phyloP scores from a whole-genome alignment of 2,888 invertebrate genomes.

The Antheraea yamamai region DNA sequence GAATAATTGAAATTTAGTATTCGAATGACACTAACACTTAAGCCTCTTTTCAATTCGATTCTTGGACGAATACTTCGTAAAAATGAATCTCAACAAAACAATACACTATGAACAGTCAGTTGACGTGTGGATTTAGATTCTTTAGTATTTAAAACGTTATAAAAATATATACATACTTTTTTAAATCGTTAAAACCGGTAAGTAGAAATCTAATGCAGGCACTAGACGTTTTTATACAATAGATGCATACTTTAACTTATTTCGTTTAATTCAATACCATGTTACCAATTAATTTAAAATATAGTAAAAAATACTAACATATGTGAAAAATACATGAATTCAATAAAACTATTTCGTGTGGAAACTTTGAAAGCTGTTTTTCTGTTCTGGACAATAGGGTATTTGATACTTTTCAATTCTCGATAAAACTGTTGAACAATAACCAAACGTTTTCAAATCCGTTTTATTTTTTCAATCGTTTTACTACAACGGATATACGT shows the following conservation, averaged over 20 bases:
- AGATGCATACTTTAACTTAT: not conserved
- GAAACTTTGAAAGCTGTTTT: not conserved
- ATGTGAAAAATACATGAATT: not conserved
- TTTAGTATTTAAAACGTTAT: not conserved
- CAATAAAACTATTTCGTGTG: not conserved
- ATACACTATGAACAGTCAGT: too few species aligned
- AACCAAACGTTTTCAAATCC: not conserved
- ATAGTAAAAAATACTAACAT: not conserved
- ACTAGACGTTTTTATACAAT: not conserved
- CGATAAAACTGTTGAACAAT: not conserved
- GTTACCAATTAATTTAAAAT: not conserved
- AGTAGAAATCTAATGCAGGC: not conserved
- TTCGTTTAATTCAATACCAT: not conserved
- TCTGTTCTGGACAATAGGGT: not conserved
- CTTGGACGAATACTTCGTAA: too few species aligned
- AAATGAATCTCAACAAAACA: too few species aligned
- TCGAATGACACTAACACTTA: too few species aligned
- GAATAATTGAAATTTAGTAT: too few species aligned
- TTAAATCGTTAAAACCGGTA: not conserved
- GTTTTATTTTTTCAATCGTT: too few species aligned
- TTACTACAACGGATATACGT: too few species aligned
- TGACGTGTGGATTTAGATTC: not conserved
- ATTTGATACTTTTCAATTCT: not conserved
- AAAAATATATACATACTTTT: not conserved
- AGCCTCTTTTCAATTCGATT: too few species aligned